phyloP scores from a whole-genome alignment of 1,140 invertebrate species.

The Pseudomyrmex flavicornis region DNA sequence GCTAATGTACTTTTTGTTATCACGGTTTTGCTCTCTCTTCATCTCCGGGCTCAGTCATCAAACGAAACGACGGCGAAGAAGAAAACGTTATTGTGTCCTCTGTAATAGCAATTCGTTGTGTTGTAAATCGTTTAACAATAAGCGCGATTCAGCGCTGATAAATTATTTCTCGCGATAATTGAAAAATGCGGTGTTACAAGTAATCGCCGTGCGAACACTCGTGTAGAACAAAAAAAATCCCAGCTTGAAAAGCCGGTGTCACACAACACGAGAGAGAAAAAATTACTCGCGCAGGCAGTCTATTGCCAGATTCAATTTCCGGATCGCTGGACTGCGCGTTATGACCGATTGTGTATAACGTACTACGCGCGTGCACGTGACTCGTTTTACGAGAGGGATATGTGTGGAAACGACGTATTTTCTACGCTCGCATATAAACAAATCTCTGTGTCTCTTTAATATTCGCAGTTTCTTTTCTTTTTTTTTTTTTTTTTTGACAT shows the following conservation, averaged over 20 bases:
- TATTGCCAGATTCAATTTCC: slow-evolving; percentile 69
- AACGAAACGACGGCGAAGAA: neutral
- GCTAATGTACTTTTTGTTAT: slow-evolving; percentile 60
- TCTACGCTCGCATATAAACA: neutral
- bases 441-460: slow-evolving; percentile 41
- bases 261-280: slow-evolving; percentile 16
- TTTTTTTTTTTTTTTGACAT: slow-evolving; percentile 19
- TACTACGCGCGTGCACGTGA: slow-evolving; percentile 37
- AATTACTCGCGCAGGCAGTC: slow-evolving; percentile 62
- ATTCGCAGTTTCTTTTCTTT: neutral
- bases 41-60: slow-evolving; percentile 36
- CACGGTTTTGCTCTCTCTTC: slow-evolving; percentile 33
- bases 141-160: neutral
- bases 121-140: neutral
- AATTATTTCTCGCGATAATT: neutral
- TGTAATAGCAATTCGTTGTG: slow-evolving; percentile 2
- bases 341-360: slow-evolving; percentile 45
- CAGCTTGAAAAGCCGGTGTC: slow-evolving; percentile 12
- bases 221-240: slow-evolving; percentile 5
- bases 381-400: slow-evolving; percentile 42
- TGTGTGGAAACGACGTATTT: slow-evolving; percentile 44
- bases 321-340: slow-evolving; percentile 58
- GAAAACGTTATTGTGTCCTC: slow-evolving; percentile 38
- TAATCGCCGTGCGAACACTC: neutral
- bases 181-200: neutral